A percentile compares a stretch with the other conserved stretches of the same genome.
These are phyloP conservation scores for Venustoraphidia nigricollis DNA, from an alignment of 2,888 invertebrate genomes.

Conservation along the genomic window DNA sequence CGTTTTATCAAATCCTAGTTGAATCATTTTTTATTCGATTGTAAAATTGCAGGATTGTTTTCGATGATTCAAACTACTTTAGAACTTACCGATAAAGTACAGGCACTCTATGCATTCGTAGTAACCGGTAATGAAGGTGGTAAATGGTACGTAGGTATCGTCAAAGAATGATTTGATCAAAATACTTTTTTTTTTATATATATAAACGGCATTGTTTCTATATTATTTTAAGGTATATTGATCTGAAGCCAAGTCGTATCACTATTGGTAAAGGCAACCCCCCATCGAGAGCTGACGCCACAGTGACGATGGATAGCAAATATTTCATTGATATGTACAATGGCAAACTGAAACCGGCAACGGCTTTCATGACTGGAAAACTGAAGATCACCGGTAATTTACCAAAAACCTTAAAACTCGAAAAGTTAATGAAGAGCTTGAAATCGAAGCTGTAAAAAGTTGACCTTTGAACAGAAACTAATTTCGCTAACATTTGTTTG, in stretches of 20 bases:
- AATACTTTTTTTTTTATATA: too few relatives aligned
- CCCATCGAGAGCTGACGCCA: conserved; percentile 57
- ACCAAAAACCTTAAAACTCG: conserved; percentile 87
- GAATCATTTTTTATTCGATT: too few relatives aligned
- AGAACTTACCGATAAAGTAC: conserved; percentile 67
- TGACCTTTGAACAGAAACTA: too few relatives aligned
- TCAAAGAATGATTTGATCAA: neutral
- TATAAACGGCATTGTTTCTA: neutral
- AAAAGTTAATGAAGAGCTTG: conserved; percentile 72
- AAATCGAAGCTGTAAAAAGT: conserved; percentile 43
- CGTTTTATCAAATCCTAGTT: too few relatives aligned
- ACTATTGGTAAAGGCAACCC: conserved; percentile 64
- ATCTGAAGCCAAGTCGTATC: conserved; percentile 77
- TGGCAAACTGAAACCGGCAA: conserved; percentile 78
- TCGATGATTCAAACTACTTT: conserved; percentile 53
- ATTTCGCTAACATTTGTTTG: too few relatives aligned
- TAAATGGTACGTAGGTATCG: conserved; percentile 21
- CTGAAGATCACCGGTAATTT: conserved; percentile 85
- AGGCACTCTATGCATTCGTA: conserved; percentile 76
- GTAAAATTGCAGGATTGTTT: conserved; percentile 51
- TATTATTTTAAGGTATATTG: conserved; percentile 46
- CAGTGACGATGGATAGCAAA: conserved; percentile 65
- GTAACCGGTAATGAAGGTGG: conserved; percentile 54
- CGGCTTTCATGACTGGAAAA: conserved; percentile 93
- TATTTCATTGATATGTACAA: conserved; percentile 70